These are phyloP conservation scores for Distichodus sexfasciatus DNA, from an alignment of 2,797 vertebrate genomes.

Conservation along the genomic window DNA sequence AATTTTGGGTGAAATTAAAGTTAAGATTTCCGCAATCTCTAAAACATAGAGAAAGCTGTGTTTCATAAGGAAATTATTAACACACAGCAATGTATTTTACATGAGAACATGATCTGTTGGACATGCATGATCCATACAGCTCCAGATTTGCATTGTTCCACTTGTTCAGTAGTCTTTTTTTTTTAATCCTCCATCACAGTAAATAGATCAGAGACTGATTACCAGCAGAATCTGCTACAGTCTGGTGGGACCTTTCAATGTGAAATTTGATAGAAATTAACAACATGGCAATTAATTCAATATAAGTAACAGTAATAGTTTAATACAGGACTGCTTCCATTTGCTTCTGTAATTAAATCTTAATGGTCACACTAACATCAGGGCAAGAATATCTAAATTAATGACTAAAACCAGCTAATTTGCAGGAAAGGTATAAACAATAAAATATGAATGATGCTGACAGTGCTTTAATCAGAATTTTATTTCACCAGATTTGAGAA, in stretches of 20 bases:
- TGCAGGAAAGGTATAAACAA: too few species aligned
- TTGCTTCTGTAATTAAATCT: too few species aligned
- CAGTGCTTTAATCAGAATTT: too few species aligned
- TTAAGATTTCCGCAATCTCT: conserved; percentile 70
- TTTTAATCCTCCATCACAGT: conserved; percentile 53
- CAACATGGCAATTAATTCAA: too few species aligned
- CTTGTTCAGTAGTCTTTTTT: conserved; percentile 64
- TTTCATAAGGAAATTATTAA: conserved; percentile 69
- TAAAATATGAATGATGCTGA: too few species aligned
- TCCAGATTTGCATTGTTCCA: conserved; percentile 71
- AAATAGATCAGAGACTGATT: background rate
- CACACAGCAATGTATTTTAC: conserved; percentile 71
- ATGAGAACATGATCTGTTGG: conserved; percentile 77
- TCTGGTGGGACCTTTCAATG: background rate
- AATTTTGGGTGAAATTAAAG: conserved; percentile 73
- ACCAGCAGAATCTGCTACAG: background rate
- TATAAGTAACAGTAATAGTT: too few species aligned
- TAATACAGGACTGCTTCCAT: too few species aligned
- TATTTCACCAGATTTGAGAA: too few species aligned
- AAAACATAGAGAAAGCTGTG: conserved; percentile 64
- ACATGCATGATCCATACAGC: conserved; percentile 73
- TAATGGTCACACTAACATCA: too few species aligned
- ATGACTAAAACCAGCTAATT: too few species aligned
- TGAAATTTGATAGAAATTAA: background rate
- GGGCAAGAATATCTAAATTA: too few species aligned